Evolutionary conservation across 2,113 vertebrate genomes (phyloP).

Genomic region (Clarias magur): DNA sequence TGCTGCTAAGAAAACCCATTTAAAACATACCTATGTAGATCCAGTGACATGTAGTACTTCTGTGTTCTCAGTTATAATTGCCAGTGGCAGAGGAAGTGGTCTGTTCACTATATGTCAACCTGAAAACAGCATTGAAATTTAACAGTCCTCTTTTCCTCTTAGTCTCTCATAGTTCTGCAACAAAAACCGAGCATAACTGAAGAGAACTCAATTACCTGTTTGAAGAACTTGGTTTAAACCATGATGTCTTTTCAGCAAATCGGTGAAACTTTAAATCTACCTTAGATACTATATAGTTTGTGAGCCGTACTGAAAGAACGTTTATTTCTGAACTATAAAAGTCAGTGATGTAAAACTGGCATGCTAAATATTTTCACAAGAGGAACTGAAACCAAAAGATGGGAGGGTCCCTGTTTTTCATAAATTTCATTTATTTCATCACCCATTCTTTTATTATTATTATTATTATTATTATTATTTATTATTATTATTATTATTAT

Average conservation of each 20-base stretch:
- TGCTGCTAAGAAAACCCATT: not conserved
- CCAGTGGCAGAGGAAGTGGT: constrained; percentile 3
- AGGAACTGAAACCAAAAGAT: constrained; percentile 47
- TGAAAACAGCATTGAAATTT: constrained; percentile 10
- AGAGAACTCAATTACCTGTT: not conserved
- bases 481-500: too few relatives aligned
- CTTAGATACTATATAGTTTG: not conserved
- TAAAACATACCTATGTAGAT: not conserved
- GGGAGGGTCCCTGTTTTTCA: constrained; percentile 22
- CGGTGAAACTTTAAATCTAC: not conserved
- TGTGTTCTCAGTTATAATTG: constrained; percentile 11
- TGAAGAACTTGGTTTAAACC: not conserved
- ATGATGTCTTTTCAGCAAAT: not conserved
- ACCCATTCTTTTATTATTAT: not conserved
- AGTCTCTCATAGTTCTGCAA: not conserved
- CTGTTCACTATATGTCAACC: not conserved
- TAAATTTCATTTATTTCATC: not conserved
- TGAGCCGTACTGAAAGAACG: not conserved
- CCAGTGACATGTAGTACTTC: not conserved
- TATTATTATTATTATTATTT: too few relatives aligned
- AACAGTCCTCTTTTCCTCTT: not conserved
- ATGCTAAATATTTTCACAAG: not conserved
- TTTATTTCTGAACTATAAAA: not conserved
- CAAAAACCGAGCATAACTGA: not conserved
- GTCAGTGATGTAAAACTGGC: not conserved